Base-by-base conservation (phyloP, 2,888 invertebrate species). In the Corythucha ciliata region DNA sequence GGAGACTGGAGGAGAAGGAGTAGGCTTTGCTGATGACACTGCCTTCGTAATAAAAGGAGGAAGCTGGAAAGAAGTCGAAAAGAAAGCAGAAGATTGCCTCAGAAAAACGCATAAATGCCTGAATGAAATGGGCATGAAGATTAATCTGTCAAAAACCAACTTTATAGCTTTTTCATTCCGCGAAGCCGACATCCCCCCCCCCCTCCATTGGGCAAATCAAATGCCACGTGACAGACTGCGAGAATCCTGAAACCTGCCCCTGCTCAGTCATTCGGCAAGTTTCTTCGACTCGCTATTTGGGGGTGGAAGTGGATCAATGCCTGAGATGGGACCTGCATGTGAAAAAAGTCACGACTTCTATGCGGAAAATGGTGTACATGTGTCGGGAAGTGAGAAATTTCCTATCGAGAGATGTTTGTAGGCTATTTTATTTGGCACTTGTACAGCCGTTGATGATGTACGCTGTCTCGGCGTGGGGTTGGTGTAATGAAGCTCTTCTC, bases 21-120 rank as follows among this genome's bases (percentile, higher is more conserved):
- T 37, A 21, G 16, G 20, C 4, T 37, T 18, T 37, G 37, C 20
- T 12, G n/a, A 12, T 29, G 29, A 49, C 22, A 49, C 49, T 16
- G 24, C 41, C 14, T 22, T 49, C 10, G 25, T 42, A 5, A 18
- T 49, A n/a, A 16, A 22, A n/a, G 32, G 22, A 7, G 14, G 24
- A 21, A 14, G 24, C n/a, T 49, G 49, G 49, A 7, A 12, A 29
- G 14, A 8, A n/a, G 40, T 25, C 16, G 24, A 33, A 26, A 26
- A 24, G 4, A 41, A 20, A 42, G 41, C 49, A n/a, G 21, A 37
- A n/a, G 5, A 37, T 18, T 10, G 37, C 6, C 33, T 33, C 33
- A 33, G n/a, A n/a, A 33, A 33, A 4, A 14, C 33, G 33, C n/a
- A 33, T 14, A 33, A 16, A 3, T 33, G 33, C 16, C 33, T 33